These are phyloP conservation scores for Cichlasoma orientale DNA, from an alignment of 2,797 vertebrate species.

Conservation along the genomic window DNA sequence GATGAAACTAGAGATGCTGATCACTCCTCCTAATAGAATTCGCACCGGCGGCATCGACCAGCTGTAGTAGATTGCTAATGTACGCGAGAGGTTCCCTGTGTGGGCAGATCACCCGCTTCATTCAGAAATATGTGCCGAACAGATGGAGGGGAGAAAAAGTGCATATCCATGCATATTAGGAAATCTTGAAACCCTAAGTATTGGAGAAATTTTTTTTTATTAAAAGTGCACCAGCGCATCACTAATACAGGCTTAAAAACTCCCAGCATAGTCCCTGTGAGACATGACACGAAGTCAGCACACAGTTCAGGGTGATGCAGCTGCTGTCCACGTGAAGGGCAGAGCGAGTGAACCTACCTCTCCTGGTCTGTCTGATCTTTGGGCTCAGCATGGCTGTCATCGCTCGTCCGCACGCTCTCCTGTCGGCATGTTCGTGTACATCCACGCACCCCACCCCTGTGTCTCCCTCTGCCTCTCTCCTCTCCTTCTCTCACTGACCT, in stretches of 20 bases:
- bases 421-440: conserved; percentile 75
- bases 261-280: background rate
- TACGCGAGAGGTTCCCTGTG: conserved; percentile 6
- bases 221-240: background rate
- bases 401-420: conserved; percentile 57
- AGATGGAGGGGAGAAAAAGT: conserved; percentile 14
- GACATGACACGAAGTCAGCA: background rate
- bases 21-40: conserved; percentile 51
- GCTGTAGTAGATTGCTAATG: conserved; percentile 64
- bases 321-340: background rate
- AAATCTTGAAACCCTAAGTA: background rate
- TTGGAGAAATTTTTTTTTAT: background rate
- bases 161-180: background rate
- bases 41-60: conserved; percentile 36
- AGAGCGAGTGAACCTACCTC: conserved; percentile 79
- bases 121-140: conserved; percentile 45
- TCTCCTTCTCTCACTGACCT: conserved; percentile 65
- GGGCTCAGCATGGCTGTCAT: conserved; percentile 91
- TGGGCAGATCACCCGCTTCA: conserved; percentile 30
- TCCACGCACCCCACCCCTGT: conserved; percentile 65
- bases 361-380: conserved; percentile 89
- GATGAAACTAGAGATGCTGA: conserved; percentile 66
- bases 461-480: conserved; percentile 41
- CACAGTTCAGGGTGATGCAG: background rate
- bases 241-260: background rate